A percentile compares a stretch with the other conserved stretches of the same genome.
These are phyloP conservation scores for Melolontha melolontha DNA, from an alignment of 2,888 invertebrate genomes.

Conservation along the genomic window DNA sequence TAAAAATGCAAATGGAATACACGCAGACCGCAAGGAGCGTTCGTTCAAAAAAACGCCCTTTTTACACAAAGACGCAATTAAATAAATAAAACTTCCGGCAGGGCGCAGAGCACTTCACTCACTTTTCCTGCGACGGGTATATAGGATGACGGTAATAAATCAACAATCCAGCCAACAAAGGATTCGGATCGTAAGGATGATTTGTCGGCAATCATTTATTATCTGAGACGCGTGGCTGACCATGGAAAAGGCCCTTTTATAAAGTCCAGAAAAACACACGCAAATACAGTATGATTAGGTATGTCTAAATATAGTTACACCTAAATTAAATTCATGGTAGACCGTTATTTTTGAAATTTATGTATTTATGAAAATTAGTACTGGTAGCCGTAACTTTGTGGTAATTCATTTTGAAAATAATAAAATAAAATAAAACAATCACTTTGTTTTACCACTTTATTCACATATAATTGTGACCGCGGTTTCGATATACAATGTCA, in stretches of 20 bases:
- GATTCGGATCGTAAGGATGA: slow-evolving; percentile 54
- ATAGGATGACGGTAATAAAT: slow-evolving; percentile 50
- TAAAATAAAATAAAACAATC: too few species aligned
- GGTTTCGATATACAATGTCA: too few species aligned
- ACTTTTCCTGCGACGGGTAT: slow-evolving; percentile 21
- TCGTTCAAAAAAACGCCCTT: slow-evolving; percentile 55
- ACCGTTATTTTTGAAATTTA: too few species aligned
- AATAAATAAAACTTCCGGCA: slow-evolving; percentile 62
- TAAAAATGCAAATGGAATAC: background rate
- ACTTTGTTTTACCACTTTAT: too few species aligned
- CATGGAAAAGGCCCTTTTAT: slow-evolving; percentile 35
- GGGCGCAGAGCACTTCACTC: slow-evolving; percentile 21
- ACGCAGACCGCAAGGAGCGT: slow-evolving; percentile 49
- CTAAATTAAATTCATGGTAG: too few species aligned
- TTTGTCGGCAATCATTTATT: slow-evolving; percentile 63
- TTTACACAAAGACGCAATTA: slow-evolving; percentile 59
- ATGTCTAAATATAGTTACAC: too few species aligned
- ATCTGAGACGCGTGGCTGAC: slow-evolving; percentile 58
- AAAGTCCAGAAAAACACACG: too few species aligned
- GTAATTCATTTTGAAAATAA: too few species aligned
- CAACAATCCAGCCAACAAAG: slow-evolving; percentile 49
- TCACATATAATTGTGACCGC: too few species aligned
- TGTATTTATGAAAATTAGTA: too few species aligned
- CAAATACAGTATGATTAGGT: too few species aligned
- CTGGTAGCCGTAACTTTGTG: too few species aligned